These are phyloP conservation scores for Nomada fucata DNA, from an alignment of 2,888 invertebrate species.

Conservation along the genomic window DNA sequence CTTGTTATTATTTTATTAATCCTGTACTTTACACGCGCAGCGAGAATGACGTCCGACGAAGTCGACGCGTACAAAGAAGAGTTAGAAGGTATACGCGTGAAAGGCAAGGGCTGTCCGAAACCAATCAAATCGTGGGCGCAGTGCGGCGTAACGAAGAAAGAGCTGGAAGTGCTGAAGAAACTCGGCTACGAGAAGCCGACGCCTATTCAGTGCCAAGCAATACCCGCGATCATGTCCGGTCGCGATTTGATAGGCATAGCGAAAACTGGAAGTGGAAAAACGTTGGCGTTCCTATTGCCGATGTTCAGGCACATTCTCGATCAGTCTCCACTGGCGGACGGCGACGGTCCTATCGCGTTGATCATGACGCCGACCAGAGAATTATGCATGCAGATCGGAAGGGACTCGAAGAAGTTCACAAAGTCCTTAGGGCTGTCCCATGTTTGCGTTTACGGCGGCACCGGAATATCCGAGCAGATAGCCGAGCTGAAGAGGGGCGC, in stretches of 20 bases:
- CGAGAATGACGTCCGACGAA: conserved; percentile 94
- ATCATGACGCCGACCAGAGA: conserved; percentile 99
- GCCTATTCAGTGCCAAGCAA: conserved; percentile 99
- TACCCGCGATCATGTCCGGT: conserved; percentile 98
- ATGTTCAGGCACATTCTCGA: conserved; percentile 99
- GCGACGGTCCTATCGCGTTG: conserved; percentile 98
- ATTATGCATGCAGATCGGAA: conserved; percentile 99
- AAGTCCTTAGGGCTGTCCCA: conserved; percentile 93
- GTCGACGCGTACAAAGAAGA: conserved; percentile 94
- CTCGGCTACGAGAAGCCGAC: conserved; percentile 98
- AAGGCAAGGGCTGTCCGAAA: conserved; percentile 98
- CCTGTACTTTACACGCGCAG: conserved; percentile 58
- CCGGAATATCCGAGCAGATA: conserved; percentile 97
- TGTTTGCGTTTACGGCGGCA: conserved; percentile 99
- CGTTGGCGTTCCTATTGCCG: conserved; percentile 97
- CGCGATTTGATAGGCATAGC: conserved; percentile 99
- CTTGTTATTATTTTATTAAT: not conserved
- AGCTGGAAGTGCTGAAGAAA: conserved; percentile 95
- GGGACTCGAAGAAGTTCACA: conserved; percentile 97
- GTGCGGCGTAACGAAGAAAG: conserved; percentile 98
- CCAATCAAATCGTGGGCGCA: conserved; percentile 99
- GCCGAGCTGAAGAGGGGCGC: conserved; percentile 98
- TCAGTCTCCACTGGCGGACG: conserved; percentile 96
- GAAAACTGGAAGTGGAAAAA: conserved; percentile 99
- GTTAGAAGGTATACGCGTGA: conserved; percentile 97